A percentile compares a stretch with the other conserved stretches of the same genome.
phyloP scores from a whole-genome alignment of 2,113 vertebrate genomes.

The Amphiprion percula region DNA sequence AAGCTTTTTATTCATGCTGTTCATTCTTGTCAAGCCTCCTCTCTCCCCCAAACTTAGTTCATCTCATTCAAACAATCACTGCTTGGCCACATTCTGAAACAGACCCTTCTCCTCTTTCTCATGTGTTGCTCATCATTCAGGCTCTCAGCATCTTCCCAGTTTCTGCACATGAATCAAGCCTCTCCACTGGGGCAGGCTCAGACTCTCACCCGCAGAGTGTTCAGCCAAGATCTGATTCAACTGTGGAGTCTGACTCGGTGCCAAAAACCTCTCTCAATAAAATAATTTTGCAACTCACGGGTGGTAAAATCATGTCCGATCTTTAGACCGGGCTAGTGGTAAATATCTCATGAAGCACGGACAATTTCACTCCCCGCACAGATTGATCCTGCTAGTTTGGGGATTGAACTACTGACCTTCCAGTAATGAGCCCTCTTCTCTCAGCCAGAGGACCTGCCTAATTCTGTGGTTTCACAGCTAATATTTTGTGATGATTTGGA shows the following conservation, averaged over 20 bases:
- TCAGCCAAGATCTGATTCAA: constrained; percentile 22
- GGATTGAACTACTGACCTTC: background rate
- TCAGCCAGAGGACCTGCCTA: background rate
- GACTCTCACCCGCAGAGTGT: background rate
- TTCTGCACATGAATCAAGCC: constrained; percentile 6
- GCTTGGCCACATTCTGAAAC: background rate
- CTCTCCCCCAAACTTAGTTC: background rate
- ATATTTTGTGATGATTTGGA: background rate
- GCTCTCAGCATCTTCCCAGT: background rate
- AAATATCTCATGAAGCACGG: background rate
- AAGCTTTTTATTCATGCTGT: background rate
- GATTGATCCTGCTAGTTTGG: background rate
- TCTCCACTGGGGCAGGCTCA: constrained; percentile 1
- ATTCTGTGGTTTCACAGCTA: background rate
- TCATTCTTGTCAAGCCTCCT: background rate
- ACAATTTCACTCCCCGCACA: background rate
- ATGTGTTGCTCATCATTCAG: background rate
- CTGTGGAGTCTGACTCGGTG: constrained; percentile 2
- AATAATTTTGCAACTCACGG: constrained; percentile 15
- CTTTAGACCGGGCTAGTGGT: background rate
- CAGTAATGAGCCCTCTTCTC: background rate
- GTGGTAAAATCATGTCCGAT: constrained; percentile 13
- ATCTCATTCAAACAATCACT: background rate
- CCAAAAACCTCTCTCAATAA: background rate
- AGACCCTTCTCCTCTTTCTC: constrained; percentile 6